Evolutionary conservation across 2,888 invertebrate genomes (phyloP).

Genomic region (Hyles lineata): DNA sequence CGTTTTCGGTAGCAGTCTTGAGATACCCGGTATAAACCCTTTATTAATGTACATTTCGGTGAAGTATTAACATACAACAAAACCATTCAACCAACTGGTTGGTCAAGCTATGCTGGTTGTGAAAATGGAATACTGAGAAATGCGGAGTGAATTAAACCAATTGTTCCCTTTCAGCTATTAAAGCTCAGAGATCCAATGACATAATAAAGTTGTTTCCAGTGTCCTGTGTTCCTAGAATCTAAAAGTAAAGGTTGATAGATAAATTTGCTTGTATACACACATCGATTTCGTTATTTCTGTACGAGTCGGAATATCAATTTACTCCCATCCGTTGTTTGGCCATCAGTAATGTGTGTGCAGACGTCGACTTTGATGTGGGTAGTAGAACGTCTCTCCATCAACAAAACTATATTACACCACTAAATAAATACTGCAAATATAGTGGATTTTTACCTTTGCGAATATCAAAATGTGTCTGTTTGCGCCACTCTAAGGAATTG

Average conservation of each 20-base stretch:
- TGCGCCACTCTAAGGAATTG: not conserved
- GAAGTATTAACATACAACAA: too few species aligned
- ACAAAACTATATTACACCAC: constrained; percentile 25
- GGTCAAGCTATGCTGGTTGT: too few species aligned
- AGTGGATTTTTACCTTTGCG: constrained; percentile 15
- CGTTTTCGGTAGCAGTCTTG: too few species aligned
- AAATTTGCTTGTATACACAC: not conserved
- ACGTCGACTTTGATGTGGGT: constrained; percentile 37
- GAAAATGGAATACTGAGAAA: not conserved
- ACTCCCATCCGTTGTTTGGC: constrained; percentile 30
- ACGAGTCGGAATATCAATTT: constrained; percentile 42
- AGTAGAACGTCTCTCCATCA: constrained; percentile 14
- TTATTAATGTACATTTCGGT: too few species aligned
- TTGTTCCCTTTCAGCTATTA: too few species aligned
- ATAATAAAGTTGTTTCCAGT: too few species aligned
- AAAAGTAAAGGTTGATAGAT: not conserved
- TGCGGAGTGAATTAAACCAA: too few species aligned
- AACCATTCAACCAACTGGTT: too few species aligned
- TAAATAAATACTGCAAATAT: constrained; percentile 24
- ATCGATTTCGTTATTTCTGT: constrained; percentile 2
- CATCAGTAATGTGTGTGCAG: constrained; percentile 28
- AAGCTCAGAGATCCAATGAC: too few species aligned
- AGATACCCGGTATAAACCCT: too few species aligned
- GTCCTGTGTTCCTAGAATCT: too few species aligned
- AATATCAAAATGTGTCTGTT: constrained; percentile 4